These are phyloP conservation scores for Gobius niger DNA, from an alignment of 2,113 vertebrate species.

Conservation along the genomic window DNA sequence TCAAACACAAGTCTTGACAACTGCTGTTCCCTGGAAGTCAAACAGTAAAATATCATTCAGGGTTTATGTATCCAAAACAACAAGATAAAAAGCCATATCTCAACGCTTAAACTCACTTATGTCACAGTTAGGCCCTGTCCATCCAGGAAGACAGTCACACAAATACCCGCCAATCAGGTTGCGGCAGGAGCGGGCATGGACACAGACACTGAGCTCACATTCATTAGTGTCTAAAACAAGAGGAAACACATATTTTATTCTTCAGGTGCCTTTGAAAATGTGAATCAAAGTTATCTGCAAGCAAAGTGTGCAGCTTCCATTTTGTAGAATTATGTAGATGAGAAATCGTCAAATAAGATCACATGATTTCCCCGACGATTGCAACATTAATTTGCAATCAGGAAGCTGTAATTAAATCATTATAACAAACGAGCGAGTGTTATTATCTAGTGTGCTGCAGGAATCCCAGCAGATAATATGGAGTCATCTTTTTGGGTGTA, in stretches of 20 bases:
- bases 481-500: constrained; percentile 28
- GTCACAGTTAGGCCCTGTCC: constrained; percentile 93
- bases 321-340: not conserved
- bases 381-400: not conserved
- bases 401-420: not conserved
- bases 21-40: constrained; percentile 88
- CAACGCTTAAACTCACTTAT: constrained; percentile 81
- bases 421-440: constrained; percentile 12
- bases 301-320: not conserved
- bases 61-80: constrained; percentile 15
- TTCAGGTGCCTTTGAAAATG: not conserved
- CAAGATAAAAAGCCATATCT: not conserved
- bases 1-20: constrained; percentile 92
- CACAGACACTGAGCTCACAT: constrained; percentile 89
- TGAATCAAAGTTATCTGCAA: not conserved
- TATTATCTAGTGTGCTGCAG: not conserved
- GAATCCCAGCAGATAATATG: constrained; percentile 2
- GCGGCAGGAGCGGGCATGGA: constrained; percentile 91
- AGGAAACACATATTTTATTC: constrained; percentile 11
- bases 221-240: constrained; percentile 90
- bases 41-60: constrained; percentile 25
- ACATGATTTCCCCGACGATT: not conserved
- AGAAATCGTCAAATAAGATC: not conserved
- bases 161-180: constrained; percentile 98
- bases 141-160: constrained; percentile 92